Conservation (phyloP, 2,113 vertebrate genomes). For the Phrynosoma blainvillii region DNA sequence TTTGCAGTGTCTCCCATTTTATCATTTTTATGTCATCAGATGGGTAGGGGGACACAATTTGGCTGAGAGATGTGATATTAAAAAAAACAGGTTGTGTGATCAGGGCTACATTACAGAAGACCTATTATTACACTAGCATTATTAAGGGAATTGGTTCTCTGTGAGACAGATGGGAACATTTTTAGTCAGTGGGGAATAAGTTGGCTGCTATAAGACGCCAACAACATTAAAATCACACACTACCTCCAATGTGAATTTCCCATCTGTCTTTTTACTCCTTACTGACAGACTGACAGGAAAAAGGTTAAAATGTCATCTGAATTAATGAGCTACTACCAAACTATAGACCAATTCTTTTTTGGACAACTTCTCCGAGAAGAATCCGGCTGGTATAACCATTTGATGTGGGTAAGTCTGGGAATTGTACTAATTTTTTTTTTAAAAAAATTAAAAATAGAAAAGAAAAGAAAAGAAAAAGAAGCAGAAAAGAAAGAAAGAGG, state of each 20-base stretch:
- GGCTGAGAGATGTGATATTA: constrained; percentile 13
- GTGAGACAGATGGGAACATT: neutral
- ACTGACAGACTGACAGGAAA: neutral
- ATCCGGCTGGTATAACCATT: too few relatives aligned
- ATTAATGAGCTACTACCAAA: neutral
- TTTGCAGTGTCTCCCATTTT: constrained; percentile 10
- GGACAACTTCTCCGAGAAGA: too few relatives aligned
- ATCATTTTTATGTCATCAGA: constrained; percentile 9
- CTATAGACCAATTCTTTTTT: too few relatives aligned
- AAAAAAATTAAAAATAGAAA: too few relatives aligned
- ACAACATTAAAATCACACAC: neutral
- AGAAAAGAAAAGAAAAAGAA: too few relatives aligned
- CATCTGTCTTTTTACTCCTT: neutral
- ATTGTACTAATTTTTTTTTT: too few relatives aligned
- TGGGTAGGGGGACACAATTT: constrained; percentile 1
- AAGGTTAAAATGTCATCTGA: neutral
- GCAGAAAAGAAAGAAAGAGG: too few relatives aligned
- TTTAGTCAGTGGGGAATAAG: neutral
- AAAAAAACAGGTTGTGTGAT: constrained; percentile 8
- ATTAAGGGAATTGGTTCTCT: accelerated
- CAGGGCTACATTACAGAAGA: accelerated
- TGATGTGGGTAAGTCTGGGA: too few relatives aligned
- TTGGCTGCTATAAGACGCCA: accelerated
- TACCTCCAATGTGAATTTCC: neutral
- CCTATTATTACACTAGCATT: neutral